Conservation (phyloP, 2,888 invertebrate species). For the Drosophila robusta region DNA sequence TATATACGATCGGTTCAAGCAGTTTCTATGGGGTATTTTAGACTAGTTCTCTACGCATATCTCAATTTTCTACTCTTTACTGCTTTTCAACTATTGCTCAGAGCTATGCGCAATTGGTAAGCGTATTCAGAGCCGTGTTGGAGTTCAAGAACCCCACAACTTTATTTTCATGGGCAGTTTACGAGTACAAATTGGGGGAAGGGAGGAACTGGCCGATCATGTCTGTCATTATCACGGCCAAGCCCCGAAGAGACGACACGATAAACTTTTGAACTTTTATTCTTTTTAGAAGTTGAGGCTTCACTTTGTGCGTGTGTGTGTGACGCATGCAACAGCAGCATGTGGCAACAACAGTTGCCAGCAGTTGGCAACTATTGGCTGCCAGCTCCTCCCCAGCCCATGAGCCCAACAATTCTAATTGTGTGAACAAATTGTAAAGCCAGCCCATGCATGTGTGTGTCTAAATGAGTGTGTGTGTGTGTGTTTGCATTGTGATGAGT, state of each 20-base stretch:
- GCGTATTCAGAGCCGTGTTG: slow-evolving; percentile 5
- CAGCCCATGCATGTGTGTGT: slow-evolving; percentile 4
- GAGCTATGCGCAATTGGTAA: neutral
- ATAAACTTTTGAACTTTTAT: slow-evolving; percentile 77
- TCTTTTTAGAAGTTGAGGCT: slow-evolving; percentile 31
- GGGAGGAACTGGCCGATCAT: slow-evolving; percentile 8
- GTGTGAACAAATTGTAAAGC: slow-evolving; percentile 61
- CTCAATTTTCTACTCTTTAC: neutral
- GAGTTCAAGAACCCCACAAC: slow-evolving; percentile 51
- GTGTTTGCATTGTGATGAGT: slow-evolving; percentile 47
- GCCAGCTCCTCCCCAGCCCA: neutral
- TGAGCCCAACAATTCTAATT: slow-evolving; percentile 47
- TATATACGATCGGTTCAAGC: too few relatives aligned
- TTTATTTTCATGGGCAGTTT: slow-evolving; percentile 65
- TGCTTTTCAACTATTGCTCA: neutral
- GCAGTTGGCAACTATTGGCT: slow-evolving; percentile 42
- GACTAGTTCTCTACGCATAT: neutral
- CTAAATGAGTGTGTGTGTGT: neutral
- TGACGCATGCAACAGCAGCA: slow-evolving; percentile 51
- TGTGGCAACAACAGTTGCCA: slow-evolving; percentile 24
- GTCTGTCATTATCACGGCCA: slow-evolving; percentile 75
- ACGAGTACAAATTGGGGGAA: slow-evolving; percentile 62
- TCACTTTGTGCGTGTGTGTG: slow-evolving; percentile 39
- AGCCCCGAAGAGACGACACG: slow-evolving; percentile 56
- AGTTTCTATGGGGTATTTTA: neutral